Evolutionary conservation across 2,888 invertebrate species (phyloP).

Genomic region (Rhabditoides inermis): DNA sequence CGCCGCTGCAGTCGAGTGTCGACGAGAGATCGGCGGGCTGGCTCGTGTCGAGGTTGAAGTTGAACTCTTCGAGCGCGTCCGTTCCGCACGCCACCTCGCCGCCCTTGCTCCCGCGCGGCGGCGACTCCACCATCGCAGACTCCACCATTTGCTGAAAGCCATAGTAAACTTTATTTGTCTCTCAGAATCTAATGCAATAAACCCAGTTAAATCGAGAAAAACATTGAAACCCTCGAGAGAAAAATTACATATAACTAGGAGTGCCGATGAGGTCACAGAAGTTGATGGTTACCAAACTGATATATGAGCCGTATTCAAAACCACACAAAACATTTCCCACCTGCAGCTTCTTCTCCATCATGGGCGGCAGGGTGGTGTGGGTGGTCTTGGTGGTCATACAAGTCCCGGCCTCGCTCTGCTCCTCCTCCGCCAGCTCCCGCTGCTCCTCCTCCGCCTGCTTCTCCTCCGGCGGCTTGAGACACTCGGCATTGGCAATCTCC

Average conservation of each 20-base stretch:
- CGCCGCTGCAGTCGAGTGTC: not conserved
- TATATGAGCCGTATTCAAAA: too few relatives aligned
- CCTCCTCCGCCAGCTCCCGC: conserved; percentile 1
- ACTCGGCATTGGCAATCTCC: conserved; percentile 35
- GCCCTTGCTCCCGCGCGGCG: conserved; percentile 1
- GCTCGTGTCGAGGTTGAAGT: not conserved
- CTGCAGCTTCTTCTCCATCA: conserved; percentile 2
- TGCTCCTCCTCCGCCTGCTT: conserved; percentile 6
- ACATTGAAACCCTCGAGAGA: not conserved
- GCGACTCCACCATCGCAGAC: conserved; percentile 24
- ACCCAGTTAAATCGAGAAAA: too few relatives aligned
- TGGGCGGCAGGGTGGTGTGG: not conserved
- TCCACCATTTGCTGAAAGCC: conserved; percentile 26
- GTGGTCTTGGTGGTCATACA: conserved; percentile 4
- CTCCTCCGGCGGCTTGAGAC: conserved; percentile 7
- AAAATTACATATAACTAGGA: too few relatives aligned
- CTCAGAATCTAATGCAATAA: too few relatives aligned
- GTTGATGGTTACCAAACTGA: too few relatives aligned
- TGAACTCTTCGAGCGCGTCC: conserved; percentile 24
- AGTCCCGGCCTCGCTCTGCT: too few relatives aligned
- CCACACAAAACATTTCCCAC: too few relatives aligned
- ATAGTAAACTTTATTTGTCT: too few relatives aligned
- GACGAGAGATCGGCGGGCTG: not conserved
- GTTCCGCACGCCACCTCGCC: conserved; percentile 16
- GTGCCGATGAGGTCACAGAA: too few relatives aligned